Evolutionary conservation across 2,113 vertebrate genomes (phyloP).

Genomic region (Scolopax mira): DNA sequence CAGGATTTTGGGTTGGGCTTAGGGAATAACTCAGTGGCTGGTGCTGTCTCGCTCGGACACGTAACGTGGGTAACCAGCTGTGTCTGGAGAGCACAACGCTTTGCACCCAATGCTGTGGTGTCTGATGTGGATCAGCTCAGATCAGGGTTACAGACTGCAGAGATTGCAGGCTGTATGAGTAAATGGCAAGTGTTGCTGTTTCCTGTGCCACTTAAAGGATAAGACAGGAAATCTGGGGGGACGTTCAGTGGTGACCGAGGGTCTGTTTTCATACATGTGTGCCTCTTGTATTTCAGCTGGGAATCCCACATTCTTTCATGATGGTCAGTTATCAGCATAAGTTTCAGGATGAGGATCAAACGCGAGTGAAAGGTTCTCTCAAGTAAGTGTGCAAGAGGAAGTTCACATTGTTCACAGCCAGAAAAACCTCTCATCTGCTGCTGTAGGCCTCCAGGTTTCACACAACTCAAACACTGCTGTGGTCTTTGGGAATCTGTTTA

Average conservation of each 20-base stretch:
- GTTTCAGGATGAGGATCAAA: constrained; percentile 97
- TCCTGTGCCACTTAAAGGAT: background rate
- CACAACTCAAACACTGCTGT: background rate
- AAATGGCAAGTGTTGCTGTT: background rate
- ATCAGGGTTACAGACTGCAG: background rate
- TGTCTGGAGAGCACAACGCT: background rate
- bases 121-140: background rate
- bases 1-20: background rate
- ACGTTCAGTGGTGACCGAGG: background rate
- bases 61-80: rapidly evolving
- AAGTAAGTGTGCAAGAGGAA: constrained; percentile 80
- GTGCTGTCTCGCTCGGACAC: rapidly evolving
- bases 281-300: constrained; percentile 80
- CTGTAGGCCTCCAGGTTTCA: background rate
- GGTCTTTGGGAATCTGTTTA: background rate
- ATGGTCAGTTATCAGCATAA: constrained; percentile 99
- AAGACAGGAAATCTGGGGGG: background rate
- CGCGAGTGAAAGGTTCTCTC: constrained; percentile 92
- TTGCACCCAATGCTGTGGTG: rapidly evolving
- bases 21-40: background rate
- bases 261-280: rapidly evolving
- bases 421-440: background rate
- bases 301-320: constrained; percentile 93
- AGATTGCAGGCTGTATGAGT: no score
- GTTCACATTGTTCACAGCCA: background rate